phyloP scores from a whole-genome alignment of 2,888 invertebrate genomes.

The Formica aserva region DNA sequence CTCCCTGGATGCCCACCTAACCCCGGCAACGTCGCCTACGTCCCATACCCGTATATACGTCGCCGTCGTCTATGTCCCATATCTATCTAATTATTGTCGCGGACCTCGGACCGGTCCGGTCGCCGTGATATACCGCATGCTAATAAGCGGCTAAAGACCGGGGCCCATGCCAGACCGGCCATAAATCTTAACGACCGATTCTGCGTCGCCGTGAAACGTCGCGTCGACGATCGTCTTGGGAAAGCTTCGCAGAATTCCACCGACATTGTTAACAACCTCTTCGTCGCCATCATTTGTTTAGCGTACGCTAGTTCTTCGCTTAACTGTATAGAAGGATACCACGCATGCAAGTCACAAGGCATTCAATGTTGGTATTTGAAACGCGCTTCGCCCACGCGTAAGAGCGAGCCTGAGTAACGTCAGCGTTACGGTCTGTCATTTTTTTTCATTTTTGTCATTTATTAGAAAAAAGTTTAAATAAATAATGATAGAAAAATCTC shows the following conservation, averaged over 20 bases:
- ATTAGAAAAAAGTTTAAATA: not conserved
- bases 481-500: not conserved
- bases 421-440: not conserved
- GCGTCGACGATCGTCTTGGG: slow-evolving; percentile 77
- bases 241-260: slow-evolving; percentile 57
- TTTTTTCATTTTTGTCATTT: not conserved
- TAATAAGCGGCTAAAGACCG: slow-evolving; percentile 86
- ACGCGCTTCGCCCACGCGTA: not conserved
- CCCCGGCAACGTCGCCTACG: slow-evolving; percentile 74
- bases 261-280: not conserved
- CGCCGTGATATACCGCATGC: slow-evolving; percentile 85
- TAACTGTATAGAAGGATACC: not conserved
- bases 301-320: not conserved
- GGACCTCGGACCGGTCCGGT: slow-evolving; percentile 81
- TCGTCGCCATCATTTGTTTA: slow-evolving; percentile 16
- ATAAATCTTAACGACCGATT: slow-evolving; percentile 84
- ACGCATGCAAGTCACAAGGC: not conserved
- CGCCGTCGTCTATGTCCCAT: slow-evolving; percentile 80
- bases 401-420: not conserved
- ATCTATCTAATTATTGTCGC: slow-evolving; percentile 86
- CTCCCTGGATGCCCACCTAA: slow-evolving; percentile 74
- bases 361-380: not conserved
- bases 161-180: slow-evolving; percentile 81
- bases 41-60: slow-evolving; percentile 71
- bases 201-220: slow-evolving; percentile 73